Base-by-base conservation (phyloP, 2,888 invertebrate species). In the Nemotelus pantherinus region DNA sequence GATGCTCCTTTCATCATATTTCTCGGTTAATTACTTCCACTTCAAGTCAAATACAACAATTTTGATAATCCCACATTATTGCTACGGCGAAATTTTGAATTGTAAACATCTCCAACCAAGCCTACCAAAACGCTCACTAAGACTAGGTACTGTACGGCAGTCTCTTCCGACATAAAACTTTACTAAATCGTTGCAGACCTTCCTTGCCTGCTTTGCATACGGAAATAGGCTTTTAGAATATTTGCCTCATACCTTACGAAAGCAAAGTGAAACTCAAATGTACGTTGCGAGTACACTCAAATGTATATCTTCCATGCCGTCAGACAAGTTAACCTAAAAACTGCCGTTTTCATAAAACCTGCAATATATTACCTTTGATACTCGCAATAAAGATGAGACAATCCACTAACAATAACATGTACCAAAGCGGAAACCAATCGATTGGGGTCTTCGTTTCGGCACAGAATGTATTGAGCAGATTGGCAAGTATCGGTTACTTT, bases 201-300 rank as follows among this genome's bases (percentile, higher is more conserved):
- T 39, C 60, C 3, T 39, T 41, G 41, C 74, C 60, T 74, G 60
- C 63, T 60, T 74, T 48, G 74, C 60, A 74, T 74, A 60, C 63
- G 60, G 43, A 60, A 74, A 63, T 60, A 9, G 47, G n/a, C 60
- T 74, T 50, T 25, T 63, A 41, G 74, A 63, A 39, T 70, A 70
- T 55, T 70, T 55, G 53, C 50, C 47, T 47, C 44, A 48, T 48
- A 67, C 67, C 50, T 48, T 39, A 70, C 44, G 70, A 44, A 10
- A 43, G n/a, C 43, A n/a, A 55, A 70, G 10, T 25, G 25, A 25
- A 25, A 25, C 25, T 25, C 25, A 25, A 25, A 25, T 25, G 25
- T 25, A 25, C 25, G 25, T 25, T 25, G 25, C 25, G 25, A 25
- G 1, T 25, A 25, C 25, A 25, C 25, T 25, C 25, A 25, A 25